phyloP scores from a whole-genome alignment of 1,140 invertebrate genomes.

The Sycobia sp. region DNA sequence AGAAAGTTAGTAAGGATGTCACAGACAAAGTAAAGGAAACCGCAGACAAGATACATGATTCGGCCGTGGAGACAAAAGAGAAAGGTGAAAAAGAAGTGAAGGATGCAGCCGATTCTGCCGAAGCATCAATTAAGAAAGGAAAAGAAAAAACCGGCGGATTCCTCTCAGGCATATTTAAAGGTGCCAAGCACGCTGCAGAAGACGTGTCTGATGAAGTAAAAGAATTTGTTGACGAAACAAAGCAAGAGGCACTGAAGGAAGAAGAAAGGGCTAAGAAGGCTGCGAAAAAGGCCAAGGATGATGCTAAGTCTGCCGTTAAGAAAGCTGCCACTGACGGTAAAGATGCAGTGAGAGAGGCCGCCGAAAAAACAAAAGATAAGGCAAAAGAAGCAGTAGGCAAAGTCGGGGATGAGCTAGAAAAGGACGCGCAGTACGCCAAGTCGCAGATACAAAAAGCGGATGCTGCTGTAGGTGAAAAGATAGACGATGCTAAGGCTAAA shows the following conservation, averaged over 20 bases:
- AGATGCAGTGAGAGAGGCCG: not conserved
- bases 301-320: not conserved
- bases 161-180: constrained; percentile 46
- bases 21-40: constrained; percentile 10
- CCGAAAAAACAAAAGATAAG: constrained; percentile 37
- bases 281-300: not conserved
- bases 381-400: constrained; percentile 46
- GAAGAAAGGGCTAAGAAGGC: constrained; percentile 2
- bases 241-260: constrained; percentile 34
- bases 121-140: constrained; percentile 35
- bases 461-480: no score
- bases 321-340: constrained; percentile 4
- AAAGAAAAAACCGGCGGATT: constrained; percentile 47
- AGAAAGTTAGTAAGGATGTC: not conserved
- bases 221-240: constrained; percentile 41
- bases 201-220: constrained; percentile 36
- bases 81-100: constrained; percentile 19
- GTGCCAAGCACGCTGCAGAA: constrained; percentile 39
- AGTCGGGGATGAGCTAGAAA: constrained; percentile 55
- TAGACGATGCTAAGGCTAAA: not conserved
- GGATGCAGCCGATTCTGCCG: constrained; percentile 27
- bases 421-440: no score
- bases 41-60: constrained; percentile 16
- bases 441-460: no score
- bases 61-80: not conserved